A percentile compares a stretch with the other conserved stretches of the same genome.
These are phyloP conservation scores for Agrochola lota DNA, from an alignment of 2,888 invertebrate genomes.

Conservation along the genomic window DNA sequence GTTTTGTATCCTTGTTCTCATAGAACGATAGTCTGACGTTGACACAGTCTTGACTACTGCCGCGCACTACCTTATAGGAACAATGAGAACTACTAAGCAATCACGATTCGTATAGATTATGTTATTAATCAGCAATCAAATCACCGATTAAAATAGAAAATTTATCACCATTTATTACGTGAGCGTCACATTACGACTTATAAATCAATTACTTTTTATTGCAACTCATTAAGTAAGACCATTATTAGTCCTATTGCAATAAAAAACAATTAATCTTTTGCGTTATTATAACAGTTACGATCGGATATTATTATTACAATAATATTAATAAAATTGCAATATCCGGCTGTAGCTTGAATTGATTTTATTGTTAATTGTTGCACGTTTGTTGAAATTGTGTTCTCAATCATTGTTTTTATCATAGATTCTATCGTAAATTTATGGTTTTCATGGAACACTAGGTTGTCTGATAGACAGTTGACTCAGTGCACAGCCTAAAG, in stretches of 20 bases:
- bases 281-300: conserved; percentile 29
- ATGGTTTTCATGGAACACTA: not conserved
- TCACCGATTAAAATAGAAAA: conserved; percentile 69
- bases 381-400: not conserved
- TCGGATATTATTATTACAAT: conserved; percentile 35
- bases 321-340: conserved; percentile 30
- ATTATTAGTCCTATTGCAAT: conserved; percentile 33
- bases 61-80: not conserved
- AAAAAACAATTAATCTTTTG: conserved; percentile 48
- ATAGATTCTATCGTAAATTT: not conserved
- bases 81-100: conserved; percentile 5
- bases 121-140: conserved; percentile 56
- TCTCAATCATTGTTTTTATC: not conserved
- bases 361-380: conserved; percentile 1
- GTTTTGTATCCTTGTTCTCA: conserved; percentile 14
- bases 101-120: conserved; percentile 18
- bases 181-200: conserved; percentile 56
- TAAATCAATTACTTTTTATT: conserved; percentile 69
- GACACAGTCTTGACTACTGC: not conserved
- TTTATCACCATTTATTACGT: conserved; percentile 57
- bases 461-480: not conserved
- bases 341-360: conserved; percentile 4
- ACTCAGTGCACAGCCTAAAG: not conserved
- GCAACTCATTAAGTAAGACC: conserved; percentile 44
- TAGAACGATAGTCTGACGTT: not conserved